These are phyloP conservation scores for Omphaloscelis lunosa DNA, from an alignment of 2,888 invertebrate species.

Conservation along the genomic window DNA sequence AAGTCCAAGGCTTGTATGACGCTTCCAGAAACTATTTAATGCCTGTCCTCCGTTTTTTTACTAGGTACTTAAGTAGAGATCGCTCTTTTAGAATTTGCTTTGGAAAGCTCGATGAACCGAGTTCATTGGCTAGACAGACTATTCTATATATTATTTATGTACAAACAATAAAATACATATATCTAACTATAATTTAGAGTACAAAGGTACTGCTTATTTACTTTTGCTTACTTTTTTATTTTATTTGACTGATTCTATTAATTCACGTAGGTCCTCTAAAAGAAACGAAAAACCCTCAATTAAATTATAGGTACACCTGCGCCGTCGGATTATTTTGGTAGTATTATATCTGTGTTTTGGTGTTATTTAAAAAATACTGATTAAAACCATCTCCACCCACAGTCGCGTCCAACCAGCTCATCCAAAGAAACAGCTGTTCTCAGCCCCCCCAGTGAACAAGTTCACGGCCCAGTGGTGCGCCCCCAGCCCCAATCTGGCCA, in stretches of 20 bases:
- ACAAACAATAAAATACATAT: too few relatives aligned
- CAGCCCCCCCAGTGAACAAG: slow-evolving; percentile 85
- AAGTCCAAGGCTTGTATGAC: slow-evolving; percentile 13
- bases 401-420: slow-evolving; percentile 82
- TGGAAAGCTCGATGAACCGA: too few relatives aligned
- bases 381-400: slow-evolving; percentile 5
- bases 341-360: too few relatives aligned
- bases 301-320: neutral
- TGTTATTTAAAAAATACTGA: neutral
- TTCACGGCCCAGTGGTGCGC: slow-evolving; percentile 77
- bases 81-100: neutral
- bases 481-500: slow-evolving; percentile 77
- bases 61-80: neutral
- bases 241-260: neutral
- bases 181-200: too few relatives aligned
- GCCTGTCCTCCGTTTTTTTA: neutral
- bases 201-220: too few relatives aligned
- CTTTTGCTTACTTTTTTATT: too few relatives aligned
- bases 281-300: neutral
- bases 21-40: neutral
- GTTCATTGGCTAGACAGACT: neutral
- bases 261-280: neutral
- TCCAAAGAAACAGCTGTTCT: slow-evolving; percentile 85
- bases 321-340: neutral
- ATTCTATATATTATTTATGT: too few relatives aligned